Percentiles rank a stretch among this genome's conserved stretches.
Conservation (phyloP, 1,140 invertebrate species). For the Maconellicoccus hirsutus region DNA sequence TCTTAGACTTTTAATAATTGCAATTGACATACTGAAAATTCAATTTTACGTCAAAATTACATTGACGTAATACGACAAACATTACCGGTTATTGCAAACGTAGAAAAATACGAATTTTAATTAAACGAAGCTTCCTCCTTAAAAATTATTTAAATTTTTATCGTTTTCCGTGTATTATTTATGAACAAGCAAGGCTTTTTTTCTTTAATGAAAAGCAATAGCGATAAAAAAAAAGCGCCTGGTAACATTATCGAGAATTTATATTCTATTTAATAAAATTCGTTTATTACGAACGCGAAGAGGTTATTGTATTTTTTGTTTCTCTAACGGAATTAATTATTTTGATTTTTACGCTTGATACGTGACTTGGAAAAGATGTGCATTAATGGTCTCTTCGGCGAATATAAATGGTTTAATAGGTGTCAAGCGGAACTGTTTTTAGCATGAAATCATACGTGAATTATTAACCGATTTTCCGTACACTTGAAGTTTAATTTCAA, state of each 20-base stretch:
- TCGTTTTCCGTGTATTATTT: slow-evolving; percentile 9
- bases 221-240: neutral
- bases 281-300: neutral
- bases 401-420: too few relatives aligned
- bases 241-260: neutral
- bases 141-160: neutral
- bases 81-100: too few relatives aligned
- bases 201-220: neutral
- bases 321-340: neutral
- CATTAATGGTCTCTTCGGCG: too few relatives aligned
- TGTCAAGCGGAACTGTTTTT: too few relatives aligned
- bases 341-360: neutral
- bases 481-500: too few relatives aligned
- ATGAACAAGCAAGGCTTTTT: neutral
- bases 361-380: neutral
- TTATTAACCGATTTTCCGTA: too few relatives aligned
- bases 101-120: neutral
- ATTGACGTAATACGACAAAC: too few relatives aligned
- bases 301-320: neutral
- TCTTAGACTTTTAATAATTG: too few relatives aligned
- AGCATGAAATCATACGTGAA: too few relatives aligned
- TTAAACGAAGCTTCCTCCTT: neutral
- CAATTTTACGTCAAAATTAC: too few relatives aligned
- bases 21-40: too few relatives aligned
- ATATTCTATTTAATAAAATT: slow-evolving; percentile 1